Evolutionary conservation across 2,113 vertebrate genomes (phyloP).

Genomic region (Phrynosoma blainvillii): DNA sequence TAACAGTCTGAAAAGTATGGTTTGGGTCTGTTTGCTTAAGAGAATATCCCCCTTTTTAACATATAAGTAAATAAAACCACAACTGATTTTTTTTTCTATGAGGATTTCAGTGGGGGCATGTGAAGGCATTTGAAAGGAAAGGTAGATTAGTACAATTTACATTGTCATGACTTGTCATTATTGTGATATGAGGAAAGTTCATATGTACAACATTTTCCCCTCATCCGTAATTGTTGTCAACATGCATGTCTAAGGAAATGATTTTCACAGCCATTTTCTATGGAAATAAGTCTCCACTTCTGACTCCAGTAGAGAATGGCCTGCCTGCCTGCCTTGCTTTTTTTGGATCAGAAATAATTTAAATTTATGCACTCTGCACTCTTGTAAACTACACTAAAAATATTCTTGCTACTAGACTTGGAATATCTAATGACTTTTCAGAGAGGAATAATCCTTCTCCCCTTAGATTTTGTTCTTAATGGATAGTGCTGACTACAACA

Average conservation of each 20-base stretch:
- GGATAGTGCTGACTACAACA: constrained; percentile 37
- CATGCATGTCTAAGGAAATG: no score
- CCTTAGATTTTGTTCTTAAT: constrained; percentile 15
- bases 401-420: no score
- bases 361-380: neutral
- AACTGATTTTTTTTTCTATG: neutral
- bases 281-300: neutral
- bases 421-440: neutral
- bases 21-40: neutral
- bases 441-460: constrained; percentile 1
- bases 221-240: no score
- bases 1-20: neutral
- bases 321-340: no score
- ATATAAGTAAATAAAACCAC: neutral
- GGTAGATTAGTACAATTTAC: neutral
- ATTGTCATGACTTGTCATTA: neutral
- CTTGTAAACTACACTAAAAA: neutral
- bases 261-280: neutral
- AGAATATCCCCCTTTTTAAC: neutral
- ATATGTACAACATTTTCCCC: no score
- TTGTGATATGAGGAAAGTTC: neutral
- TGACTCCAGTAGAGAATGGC: no score
- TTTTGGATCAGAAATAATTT: neutral
- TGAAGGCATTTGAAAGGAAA: neutral
- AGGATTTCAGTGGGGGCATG: neutral